A percentile compares a stretch with the other conserved stretches of the same genome.
phyloP scores from a whole-genome alignment of 2,888 invertebrate species.

The Bedellia somnulentella region DNA sequence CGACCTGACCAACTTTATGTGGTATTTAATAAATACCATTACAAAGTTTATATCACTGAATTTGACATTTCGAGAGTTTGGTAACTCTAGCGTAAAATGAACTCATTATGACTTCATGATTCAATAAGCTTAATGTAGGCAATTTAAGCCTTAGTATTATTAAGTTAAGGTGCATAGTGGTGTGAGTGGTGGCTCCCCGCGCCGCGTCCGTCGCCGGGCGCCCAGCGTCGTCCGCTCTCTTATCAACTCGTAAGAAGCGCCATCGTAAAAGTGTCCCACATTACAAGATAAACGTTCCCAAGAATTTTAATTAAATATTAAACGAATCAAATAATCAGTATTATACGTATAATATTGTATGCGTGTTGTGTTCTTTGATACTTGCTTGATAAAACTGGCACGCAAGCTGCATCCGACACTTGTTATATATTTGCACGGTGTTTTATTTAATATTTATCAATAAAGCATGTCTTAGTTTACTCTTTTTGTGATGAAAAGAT shows the following conservation, averaged over 20 bases:
- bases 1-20: constrained; percentile 37
- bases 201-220: background rate
- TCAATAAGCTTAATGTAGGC: constrained; percentile 36
- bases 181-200: no score
- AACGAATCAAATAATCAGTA: constrained; percentile 61
- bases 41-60: constrained; percentile 28
- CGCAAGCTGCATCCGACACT: constrained; percentile 21
- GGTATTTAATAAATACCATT: constrained; percentile 52
- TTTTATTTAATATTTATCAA: no score
- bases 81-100: constrained; percentile 47
- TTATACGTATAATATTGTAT: constrained; percentile 55
- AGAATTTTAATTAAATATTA: constrained; percentile 62
- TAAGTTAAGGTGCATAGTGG: constrained; percentile 46
- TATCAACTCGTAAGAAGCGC: constrained; percentile 54
- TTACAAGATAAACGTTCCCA: constrained; percentile 56
- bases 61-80: constrained; percentile 26
- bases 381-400: constrained; percentile 36
- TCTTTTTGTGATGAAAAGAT: no score
- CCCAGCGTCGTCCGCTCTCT: constrained; percentile 20
- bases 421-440: constrained; percentile 18
- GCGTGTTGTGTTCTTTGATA: constrained; percentile 41
- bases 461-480: no score
- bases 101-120: constrained; percentile 56
- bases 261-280: constrained; percentile 60
- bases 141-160: constrained; percentile 42